A percentile compares a stretch with the other conserved stretches of the same genome.
Evolutionary conservation across 37 sponge, comb jelly and placozoan species (phyloP).

Genomic region (Diacarnus erythraeanus): DNA sequence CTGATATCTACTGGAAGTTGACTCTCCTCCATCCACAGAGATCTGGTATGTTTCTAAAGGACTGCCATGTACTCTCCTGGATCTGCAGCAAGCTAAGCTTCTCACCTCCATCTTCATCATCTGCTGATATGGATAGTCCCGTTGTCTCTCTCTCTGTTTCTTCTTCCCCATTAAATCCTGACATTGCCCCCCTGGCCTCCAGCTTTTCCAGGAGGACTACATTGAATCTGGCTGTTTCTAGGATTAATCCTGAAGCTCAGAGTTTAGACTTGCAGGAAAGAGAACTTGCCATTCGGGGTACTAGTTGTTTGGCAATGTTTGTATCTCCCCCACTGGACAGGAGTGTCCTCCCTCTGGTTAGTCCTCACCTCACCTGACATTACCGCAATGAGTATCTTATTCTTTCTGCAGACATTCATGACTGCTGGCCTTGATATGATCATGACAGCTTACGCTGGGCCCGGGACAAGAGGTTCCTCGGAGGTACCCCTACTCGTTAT

Average conservation of each 20-base stretch:
- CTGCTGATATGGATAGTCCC: not conserved
- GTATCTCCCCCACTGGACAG: not conserved
- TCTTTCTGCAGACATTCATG: not conserved
- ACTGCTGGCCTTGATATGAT: not conserved
- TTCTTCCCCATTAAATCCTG: not conserved
- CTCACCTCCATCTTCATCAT: not conserved
- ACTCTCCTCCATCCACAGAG: not conserved
- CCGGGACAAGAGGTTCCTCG: not conserved
- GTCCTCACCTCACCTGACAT: too few relatives aligned
- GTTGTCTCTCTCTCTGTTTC: conserved; percentile 3
- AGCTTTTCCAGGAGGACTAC: not conserved
- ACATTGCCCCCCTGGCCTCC: not conserved
- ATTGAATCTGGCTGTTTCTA: not conserved
- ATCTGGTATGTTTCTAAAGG: not conserved
- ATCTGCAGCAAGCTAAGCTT: conserved; percentile 8
- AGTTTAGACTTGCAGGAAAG: not conserved
- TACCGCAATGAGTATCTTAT: not conserved
- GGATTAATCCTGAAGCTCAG: not conserved
- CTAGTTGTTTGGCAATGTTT: conserved; percentile 4
- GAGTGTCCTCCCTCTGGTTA: not conserved
- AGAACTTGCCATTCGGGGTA: not conserved
- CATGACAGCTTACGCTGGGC: not conserved
- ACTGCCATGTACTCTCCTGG: not conserved
- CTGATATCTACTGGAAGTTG: conserved; percentile 34
- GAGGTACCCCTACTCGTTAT: conserved; percentile 25